Base-by-base conservation (phyloP, 2,888 invertebrate genomes). In the Drosophila incognita region DNA sequence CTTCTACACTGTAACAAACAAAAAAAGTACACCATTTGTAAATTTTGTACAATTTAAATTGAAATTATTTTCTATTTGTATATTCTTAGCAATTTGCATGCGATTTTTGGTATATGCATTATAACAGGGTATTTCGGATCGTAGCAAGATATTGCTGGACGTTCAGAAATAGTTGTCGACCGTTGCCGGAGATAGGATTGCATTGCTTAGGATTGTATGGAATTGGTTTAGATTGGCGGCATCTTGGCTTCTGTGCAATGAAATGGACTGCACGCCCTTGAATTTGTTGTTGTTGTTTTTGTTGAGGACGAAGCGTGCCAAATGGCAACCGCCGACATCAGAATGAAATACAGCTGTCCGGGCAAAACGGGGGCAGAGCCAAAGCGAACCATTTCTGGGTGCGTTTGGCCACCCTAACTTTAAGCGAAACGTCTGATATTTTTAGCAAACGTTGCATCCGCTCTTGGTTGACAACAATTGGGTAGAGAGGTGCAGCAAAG, bases 281-380 rank as follows among this genome's bases (percentile, higher is more conserved):
- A 80, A 80, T 80, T 79, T 67, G 76, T 2, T 42, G 33, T 21
- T 58, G 53, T 18, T 61, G 59, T 13, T 57, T 60, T 69, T 49
- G 60, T 36, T 29, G 60, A 27, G 52, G 64, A 65, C 53, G 71
- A 79, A 83, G 87, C 87, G 84, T 89, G 89, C 87, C 84, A 85
- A 89, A 89, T 81, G 72, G 74, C 79, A 81, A 73, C 77, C 76
- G 63, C 71, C 68, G 76, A 58, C 71, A 70, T 59, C 80, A 71
- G 65, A 73, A 79, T 79, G 74, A 74, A 79, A 70, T 85, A 73
- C 83, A 85, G 88, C 83, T 87, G 88, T 75, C 80, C 85, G 72
- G 82, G 69, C 61, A 15, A 61, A 69, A 54, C 38, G 38, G 58
- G 15, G 29, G 21, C 27, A 46, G 49, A 61, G 48, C 40, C 27